These are phyloP conservation scores for Zaprionus obscuricornis DNA, from an alignment of 2,888 invertebrate genomes.

Conservation along the genomic window DNA sequence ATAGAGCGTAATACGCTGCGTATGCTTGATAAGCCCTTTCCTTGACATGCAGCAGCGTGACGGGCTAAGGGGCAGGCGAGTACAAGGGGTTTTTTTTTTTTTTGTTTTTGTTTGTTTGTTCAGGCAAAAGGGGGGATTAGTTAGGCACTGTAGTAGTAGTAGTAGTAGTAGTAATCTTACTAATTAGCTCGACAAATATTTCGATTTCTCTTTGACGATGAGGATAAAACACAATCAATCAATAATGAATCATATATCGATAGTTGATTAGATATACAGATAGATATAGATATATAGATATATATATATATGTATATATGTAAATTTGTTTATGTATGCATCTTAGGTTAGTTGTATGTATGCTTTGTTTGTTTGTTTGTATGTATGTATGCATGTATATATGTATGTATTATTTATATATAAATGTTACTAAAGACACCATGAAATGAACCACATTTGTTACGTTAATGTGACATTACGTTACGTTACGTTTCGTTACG, in stretches of 20 bases:
- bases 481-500: no score
- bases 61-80: not conserved
- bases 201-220: slow-evolving; percentile 21
- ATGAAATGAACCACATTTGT: slow-evolving; percentile 27
- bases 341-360: slow-evolving; percentile 50
- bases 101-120: no score
- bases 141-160: no score
- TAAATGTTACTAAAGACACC: slow-evolving; percentile 12
- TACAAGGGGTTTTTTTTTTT: no score
- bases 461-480: no score
- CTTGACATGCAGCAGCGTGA: slow-evolving; percentile 1
- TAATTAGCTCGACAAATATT: not conserved
- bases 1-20: slow-evolving; percentile 30
- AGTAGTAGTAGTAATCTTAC: no score
- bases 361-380: slow-evolving; percentile 20
- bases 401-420: slow-evolving; percentile 28
- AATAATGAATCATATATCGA: slow-evolving; percentile 14
- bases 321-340: slow-evolving; percentile 46
- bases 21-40: slow-evolving; percentile 30
- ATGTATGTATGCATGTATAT: slow-evolving; percentile 28
- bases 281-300: slow-evolving; percentile 17
- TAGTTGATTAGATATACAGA: slow-evolving; percentile 31
- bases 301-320: slow-evolving; percentile 30
- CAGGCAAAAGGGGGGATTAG: no score
- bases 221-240: slow-evolving; percentile 20